Conservation (phyloP, 2,797 vertebrate genomes). For the Channallabes apus region DNA sequence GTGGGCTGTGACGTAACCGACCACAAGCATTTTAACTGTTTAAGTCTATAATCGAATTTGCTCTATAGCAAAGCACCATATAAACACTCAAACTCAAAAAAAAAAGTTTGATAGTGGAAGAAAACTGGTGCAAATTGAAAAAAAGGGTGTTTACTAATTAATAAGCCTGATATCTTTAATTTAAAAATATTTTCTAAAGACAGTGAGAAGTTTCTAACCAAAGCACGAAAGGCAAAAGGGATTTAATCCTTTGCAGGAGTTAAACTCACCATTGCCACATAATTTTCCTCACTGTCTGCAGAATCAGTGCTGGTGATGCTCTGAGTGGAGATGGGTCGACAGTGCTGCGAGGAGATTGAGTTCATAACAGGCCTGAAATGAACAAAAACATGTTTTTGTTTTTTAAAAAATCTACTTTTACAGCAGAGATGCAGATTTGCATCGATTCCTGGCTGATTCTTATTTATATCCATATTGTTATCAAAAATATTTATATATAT, state of each 20-base stretch:
- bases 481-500: neutral
- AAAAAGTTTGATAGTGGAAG: neutral
- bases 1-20: neutral
- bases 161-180: neutral
- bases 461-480: neutral
- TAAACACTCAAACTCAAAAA: neutral
- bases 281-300: constrained; percentile 97
- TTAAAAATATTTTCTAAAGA: neutral
- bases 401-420: neutral
- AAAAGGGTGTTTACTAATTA: neutral
- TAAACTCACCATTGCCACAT: constrained; percentile 92
- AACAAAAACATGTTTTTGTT: constrained; percentile 9
- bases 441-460: neutral
- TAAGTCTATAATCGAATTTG: neutral
- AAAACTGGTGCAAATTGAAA: neutral
- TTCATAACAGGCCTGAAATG: constrained; percentile 82
- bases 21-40: neutral
- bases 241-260: neutral
- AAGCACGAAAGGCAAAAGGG: neutral
- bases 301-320: constrained; percentile 99
- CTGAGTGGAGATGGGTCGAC: constrained; percentile 95
- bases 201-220: neutral
- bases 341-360: constrained; percentile 86
- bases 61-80: neutral
- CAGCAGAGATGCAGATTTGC: neutral